Conservation (phyloP, 2,888 invertebrate species). For the Prosapia bicincta region DNA sequence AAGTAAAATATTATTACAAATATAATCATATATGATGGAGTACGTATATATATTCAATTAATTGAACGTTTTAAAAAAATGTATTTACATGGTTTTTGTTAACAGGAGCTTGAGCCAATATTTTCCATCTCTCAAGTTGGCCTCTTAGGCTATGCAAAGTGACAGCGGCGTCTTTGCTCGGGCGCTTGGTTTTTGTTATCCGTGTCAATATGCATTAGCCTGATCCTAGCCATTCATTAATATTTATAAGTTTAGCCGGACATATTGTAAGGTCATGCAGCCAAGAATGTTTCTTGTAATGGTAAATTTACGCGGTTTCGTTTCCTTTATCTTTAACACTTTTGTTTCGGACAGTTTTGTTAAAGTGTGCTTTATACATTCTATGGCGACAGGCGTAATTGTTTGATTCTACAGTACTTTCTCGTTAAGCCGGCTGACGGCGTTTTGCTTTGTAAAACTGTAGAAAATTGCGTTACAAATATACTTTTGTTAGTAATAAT, state of each 20-base stretch:
- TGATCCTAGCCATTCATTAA: not conserved
- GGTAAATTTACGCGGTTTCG: not conserved
- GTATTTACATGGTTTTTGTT: no score
- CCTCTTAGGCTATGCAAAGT: not conserved
- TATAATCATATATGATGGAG: no score
- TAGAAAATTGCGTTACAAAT: no score
- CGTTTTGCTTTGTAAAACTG: no score
- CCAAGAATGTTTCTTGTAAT: not conserved
- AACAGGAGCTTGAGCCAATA: not conserved
- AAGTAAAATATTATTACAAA: no score
- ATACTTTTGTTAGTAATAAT: no score
- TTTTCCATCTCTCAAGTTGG: not conserved
- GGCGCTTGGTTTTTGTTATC: not conserved
- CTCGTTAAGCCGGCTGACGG: no score
- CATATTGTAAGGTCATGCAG: not conserved
- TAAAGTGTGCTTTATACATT: no score
- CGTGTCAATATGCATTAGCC: not conserved
- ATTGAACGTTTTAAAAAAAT: no score
- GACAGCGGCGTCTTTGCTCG: not conserved
- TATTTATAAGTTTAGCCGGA: not conserved
- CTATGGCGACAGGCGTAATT: no score
- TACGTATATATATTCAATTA: no score
- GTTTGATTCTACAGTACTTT: no score
- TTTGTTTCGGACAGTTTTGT: not conserved
- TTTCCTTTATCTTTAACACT: not conserved